Evolutionary conservation across 2,888 invertebrate genomes (phyloP).

Genomic region (Drosophila melanosoma): DNA sequence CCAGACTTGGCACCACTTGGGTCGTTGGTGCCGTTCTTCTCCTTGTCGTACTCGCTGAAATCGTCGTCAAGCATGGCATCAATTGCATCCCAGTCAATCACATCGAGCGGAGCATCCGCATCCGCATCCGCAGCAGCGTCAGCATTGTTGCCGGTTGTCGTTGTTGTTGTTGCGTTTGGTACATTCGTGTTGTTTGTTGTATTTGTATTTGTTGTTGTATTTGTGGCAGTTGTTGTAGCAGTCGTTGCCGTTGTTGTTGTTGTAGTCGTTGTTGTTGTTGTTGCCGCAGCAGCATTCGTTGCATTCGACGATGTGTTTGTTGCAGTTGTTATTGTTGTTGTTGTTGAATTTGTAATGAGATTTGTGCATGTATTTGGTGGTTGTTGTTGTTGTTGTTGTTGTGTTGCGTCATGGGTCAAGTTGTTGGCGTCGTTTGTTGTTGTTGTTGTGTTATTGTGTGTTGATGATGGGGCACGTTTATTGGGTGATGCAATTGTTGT

Average conservation of each 20-base stretch:
- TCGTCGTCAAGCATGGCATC: slow-evolving; percentile 83
- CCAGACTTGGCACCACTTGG: slow-evolving; percentile 78
- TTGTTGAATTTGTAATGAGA: slow-evolving; percentile 81
- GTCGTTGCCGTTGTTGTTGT: slow-evolving; percentile 73
- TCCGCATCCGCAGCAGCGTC: slow-evolving; percentile 64
- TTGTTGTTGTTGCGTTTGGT: slow-evolving; percentile 63
- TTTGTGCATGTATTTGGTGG: slow-evolving; percentile 82
- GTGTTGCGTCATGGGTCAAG: slow-evolving; percentile 81
- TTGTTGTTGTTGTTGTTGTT: slow-evolving; percentile 82
- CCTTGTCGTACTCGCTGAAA: slow-evolving; percentile 83
- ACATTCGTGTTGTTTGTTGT: slow-evolving; percentile 83
- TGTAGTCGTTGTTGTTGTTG: slow-evolving; percentile 58
- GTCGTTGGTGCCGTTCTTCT: slow-evolving; percentile 80
- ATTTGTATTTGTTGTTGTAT: slow-evolving; percentile 71
- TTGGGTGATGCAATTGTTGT: slow-evolving; percentile 67
- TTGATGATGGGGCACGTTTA: slow-evolving; percentile 80
- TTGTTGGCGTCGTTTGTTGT: slow-evolving; percentile 75
- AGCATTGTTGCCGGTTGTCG: slow-evolving; percentile 46
- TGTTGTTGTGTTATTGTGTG: slow-evolving; percentile 69
- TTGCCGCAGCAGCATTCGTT: slow-evolving; percentile 73
- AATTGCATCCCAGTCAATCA: slow-evolving; percentile 83
- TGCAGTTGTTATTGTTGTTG: slow-evolving; percentile 80
- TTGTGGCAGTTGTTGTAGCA: slow-evolving; percentile 70
- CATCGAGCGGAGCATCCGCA: slow-evolving; percentile 79
- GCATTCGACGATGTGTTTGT: slow-evolving; percentile 81